Conservation (phyloP, 2,888 invertebrate species). For the Alloplasta piceator region DNA sequence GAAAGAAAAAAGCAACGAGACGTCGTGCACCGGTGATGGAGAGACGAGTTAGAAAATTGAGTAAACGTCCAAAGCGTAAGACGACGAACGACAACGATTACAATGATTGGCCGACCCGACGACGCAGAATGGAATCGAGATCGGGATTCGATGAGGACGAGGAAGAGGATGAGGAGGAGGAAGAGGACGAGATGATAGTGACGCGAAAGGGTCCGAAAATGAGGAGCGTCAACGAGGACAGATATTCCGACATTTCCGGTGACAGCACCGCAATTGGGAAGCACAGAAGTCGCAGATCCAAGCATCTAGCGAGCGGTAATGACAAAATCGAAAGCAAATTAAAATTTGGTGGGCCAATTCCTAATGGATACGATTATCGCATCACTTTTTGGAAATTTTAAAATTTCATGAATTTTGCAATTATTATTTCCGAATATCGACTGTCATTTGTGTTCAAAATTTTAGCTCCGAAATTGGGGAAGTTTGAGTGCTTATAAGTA, state of each 20-base stretch:
- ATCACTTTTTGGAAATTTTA: too few relatives aligned
- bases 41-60: constrained; percentile 41
- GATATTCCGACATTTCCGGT: constrained; percentile 54
- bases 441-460: too few relatives aligned
- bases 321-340: background rate
- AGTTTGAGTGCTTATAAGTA: too few relatives aligned
- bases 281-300: constrained; percentile 55
- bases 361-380: too few relatives aligned
- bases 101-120: constrained; percentile 40
- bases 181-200: constrained; percentile 26
- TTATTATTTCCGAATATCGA: too few relatives aligned
- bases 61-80: constrained; percentile 37
- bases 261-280: constrained; percentile 47
- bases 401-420: too few relatives aligned
- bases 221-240: constrained; percentile 61
- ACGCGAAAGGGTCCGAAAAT: constrained; percentile 35
- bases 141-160: constrained; percentile 28
- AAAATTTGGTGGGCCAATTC: too few relatives aligned
- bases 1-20: constrained; percentile 43
- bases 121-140: constrained; percentile 42
- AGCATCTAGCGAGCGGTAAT: constrained; percentile 55
- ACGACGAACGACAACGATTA: constrained; percentile 36
- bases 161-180: constrained; percentile 52
- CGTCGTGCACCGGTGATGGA: constrained; percentile 47
- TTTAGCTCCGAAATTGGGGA: too few relatives aligned